Percentiles rank a stretch among this genome's conserved stretches.
phyloP scores from a whole-genome alignment of 1,140 invertebrate species.

The Vanessa atalanta region DNA sequence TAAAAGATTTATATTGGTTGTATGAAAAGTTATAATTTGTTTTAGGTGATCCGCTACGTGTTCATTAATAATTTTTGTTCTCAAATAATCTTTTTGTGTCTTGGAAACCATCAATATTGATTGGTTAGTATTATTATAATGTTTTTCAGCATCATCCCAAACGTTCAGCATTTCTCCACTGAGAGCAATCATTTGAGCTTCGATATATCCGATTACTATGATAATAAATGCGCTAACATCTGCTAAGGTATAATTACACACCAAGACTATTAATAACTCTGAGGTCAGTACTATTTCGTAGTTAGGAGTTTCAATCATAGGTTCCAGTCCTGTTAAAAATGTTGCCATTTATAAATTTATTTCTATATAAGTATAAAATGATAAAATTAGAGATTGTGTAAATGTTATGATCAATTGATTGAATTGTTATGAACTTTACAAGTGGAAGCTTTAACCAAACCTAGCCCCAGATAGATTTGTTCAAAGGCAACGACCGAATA shows the following conservation, averaged over 20 bases:
- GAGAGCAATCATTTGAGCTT: slow-evolving; percentile 56
- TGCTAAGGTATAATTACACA: slow-evolving; percentile 22
- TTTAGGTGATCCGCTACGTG: slow-evolving; percentile 31
- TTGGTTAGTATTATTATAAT: slow-evolving; percentile 31
- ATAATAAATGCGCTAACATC: slow-evolving; percentile 55
- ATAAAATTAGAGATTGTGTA: too few species aligned
- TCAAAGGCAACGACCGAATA: too few species aligned
- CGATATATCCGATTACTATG: slow-evolving; percentile 54
- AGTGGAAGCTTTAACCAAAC: too few species aligned
- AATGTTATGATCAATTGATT: too few species aligned
- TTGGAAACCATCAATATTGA: not conserved
- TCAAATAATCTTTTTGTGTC: not conserved
- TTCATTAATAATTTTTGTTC: not conserved
- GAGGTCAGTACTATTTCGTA: slow-evolving; percentile 53
- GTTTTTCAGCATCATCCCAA: slow-evolving; percentile 50
- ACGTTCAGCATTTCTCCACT: slow-evolving; percentile 50
- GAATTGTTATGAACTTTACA: too few species aligned
- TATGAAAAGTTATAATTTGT: slow-evolving; percentile 46
- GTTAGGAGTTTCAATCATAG: slow-evolving; percentile 56
- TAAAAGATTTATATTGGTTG: slow-evolving; percentile 46
- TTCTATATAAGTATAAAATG: not conserved
- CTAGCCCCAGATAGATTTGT: too few species aligned
- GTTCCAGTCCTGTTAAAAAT: slow-evolving; percentile 55
- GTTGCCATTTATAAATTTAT: not conserved
- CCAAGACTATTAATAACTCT: slow-evolving; percentile 40